Percentiles rank a stretch among this genome's conserved stretches.
Evolutionary conservation across 2,797 vertebrate genomes (phyloP).

Genomic region (Discoglossus pictus): DNA sequence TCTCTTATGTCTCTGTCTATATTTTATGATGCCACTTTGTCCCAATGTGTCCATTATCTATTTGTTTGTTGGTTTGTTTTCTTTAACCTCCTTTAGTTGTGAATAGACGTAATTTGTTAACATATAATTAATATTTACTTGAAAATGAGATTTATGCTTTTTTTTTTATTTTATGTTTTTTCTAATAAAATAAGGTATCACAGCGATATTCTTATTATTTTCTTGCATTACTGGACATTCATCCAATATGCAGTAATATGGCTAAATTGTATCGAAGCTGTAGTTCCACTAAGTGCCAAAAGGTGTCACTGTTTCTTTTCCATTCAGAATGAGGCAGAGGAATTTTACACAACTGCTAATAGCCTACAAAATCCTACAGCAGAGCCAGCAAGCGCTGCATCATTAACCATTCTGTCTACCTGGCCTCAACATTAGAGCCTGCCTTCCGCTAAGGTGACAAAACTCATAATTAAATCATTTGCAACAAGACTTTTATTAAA

Average conservation of each 20-base stretch:
- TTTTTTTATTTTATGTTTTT: no score
- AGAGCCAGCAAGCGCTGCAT: constrained; percentile 55
- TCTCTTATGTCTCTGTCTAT: no score
- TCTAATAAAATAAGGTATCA: no score
- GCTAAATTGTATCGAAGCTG: constrained; percentile 20
- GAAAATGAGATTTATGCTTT: no score
- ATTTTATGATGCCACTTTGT: no score
- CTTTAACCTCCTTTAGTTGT: no score
- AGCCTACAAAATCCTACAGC: constrained; percentile 34
- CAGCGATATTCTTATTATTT: no score
- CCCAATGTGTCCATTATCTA: no score
- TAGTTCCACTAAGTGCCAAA: constrained; percentile 57
- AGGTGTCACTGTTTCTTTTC: constrained; percentile 72
- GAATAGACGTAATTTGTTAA: no score
- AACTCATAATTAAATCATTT: constrained; percentile 55
- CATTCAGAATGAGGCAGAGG: background rate
- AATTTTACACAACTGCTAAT: background rate
- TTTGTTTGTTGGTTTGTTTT: no score
- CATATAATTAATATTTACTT: no score
- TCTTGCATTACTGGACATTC: constrained; percentile 33
- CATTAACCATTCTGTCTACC: constrained; percentile 58
- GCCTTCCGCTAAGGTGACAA: constrained; percentile 55
- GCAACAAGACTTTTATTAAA: constrained; percentile 48
- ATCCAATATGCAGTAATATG: constrained; percentile 29
- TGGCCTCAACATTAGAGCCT: constrained; percentile 52